phyloP scores from a whole-genome alignment of 2,797 vertebrate genomes.

The Ciconia nigra region DNA sequence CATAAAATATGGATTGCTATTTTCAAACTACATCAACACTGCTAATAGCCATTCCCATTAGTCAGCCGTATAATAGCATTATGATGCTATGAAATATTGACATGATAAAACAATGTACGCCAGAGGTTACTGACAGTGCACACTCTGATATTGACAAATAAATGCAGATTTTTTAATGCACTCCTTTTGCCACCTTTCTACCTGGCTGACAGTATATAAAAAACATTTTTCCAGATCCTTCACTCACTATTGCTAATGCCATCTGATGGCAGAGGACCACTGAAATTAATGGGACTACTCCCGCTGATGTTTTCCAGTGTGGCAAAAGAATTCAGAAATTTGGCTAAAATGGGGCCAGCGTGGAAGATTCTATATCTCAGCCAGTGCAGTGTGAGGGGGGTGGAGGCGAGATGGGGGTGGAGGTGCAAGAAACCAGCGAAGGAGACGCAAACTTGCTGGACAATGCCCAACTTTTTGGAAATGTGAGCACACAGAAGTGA shows the following conservation, averaged over 20 bases:
- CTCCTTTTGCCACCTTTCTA: slow-evolving; percentile 63
- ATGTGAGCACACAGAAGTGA: neutral
- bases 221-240: slow-evolving; percentile 1
- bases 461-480: neutral
- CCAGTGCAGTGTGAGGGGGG: neutral
- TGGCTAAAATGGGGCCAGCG: neutral
- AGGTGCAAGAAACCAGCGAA: neutral
- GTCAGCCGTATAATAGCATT: slow-evolving; percentile 78
- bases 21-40: slow-evolving; percentile 83
- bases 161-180: slow-evolving; percentile 71
- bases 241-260: neutral
- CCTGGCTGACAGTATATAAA: slow-evolving; percentile 59
- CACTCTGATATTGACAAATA: slow-evolving; percentile 80
- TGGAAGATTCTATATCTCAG: neutral
- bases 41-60: slow-evolving; percentile 86
- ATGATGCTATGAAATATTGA: slow-evolving; percentile 90
- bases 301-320: neutral
- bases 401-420: fast-evolving
- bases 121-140: slow-evolving; percentile 68
- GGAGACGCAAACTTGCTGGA: neutral
- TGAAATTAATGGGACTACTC: neutral
- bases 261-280: neutral
- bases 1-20: slow-evolving; percentile 82
- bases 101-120: slow-evolving; percentile 75
- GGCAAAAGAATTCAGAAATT: neutral